These are phyloP conservation scores for Taenioides sp. DNA, from an alignment of 2,797 vertebrate genomes.

Conservation along the genomic window DNA sequence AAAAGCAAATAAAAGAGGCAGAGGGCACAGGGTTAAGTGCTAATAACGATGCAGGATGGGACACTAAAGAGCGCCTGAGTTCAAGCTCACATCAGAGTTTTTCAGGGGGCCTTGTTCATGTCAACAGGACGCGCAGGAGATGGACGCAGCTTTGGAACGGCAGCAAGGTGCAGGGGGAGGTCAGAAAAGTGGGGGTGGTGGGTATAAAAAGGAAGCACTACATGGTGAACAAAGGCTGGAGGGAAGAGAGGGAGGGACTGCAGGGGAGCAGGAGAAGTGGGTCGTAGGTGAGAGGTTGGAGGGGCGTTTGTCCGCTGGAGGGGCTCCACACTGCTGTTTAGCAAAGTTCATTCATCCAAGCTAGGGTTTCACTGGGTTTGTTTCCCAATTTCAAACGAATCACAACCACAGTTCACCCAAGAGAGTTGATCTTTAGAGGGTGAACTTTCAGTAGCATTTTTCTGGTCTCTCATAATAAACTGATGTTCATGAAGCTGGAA, in stretches of 20 bases:
- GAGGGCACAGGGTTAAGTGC: slow-evolving; percentile 72
- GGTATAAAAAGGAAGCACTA: slow-evolving; percentile 67
- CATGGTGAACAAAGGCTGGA: slow-evolving; percentile 67
- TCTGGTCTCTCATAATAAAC: neutral
- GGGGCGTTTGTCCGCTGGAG: slow-evolving; percentile 39
- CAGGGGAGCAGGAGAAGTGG: slow-evolving; percentile 59
- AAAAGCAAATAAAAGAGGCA: slow-evolving; percentile 66
- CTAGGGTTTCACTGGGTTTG: neutral
- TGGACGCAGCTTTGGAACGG: slow-evolving; percentile 39
- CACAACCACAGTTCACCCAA: neutral
- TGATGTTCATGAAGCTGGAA: neutral
- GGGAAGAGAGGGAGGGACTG: slow-evolving; percentile 55
- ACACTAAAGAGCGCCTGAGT: slow-evolving; percentile 45
- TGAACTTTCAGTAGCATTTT: neutral
- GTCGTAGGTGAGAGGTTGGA: slow-evolving; percentile 67
- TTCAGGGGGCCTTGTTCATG: slow-evolving; percentile 60
- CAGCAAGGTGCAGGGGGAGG: slow-evolving; percentile 42
- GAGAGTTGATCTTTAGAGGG: neutral
- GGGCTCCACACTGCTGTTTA: slow-evolving; percentile 62
- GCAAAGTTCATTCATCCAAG: slow-evolving; percentile 7
- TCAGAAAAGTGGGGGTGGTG: slow-evolving; percentile 22
- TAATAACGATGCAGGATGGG: slow-evolving; percentile 74
- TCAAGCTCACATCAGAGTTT: slow-evolving; percentile 66
- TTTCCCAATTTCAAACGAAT: neutral
- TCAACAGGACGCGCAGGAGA: slow-evolving; percentile 64